Conservation (phyloP, 2,113 vertebrate species). For the Thinocorus orbignyianus region DNA sequence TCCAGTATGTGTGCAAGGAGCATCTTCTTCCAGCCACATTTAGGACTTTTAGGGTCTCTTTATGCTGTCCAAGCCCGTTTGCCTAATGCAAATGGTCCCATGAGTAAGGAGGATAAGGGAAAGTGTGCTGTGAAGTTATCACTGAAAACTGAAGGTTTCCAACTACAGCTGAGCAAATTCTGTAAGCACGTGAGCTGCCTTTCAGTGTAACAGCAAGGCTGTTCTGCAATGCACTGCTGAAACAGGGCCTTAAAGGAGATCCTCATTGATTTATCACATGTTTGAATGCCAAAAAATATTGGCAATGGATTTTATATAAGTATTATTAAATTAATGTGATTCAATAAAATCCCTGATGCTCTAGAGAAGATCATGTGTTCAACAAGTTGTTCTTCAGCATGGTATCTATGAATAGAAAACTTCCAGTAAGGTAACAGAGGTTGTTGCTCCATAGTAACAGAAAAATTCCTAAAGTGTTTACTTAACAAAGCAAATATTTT, state of each 20-base stretch:
- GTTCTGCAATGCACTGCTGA: fast-evolving
- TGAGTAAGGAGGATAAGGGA: background rate
- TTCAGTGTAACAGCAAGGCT: background rate
- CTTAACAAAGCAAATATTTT: background rate
- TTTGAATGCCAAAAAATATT: background rate
- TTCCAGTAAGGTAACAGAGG: background rate
- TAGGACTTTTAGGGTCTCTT: background rate
- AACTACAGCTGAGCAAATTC: background rate
- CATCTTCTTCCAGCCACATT: background rate
- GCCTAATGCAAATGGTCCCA: background rate
- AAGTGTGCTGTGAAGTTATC: background rate
- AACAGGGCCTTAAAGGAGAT: background rate
- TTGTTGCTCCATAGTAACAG: background rate
- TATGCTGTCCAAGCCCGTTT: background rate
- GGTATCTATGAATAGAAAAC: background rate
- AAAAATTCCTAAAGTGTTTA: background rate
- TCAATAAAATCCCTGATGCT: background rate
- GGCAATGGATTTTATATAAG: background rate
- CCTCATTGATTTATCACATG: fast-evolving
- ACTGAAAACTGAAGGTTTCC: background rate
- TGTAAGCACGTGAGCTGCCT: fast-evolving
- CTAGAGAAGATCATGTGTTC: background rate
- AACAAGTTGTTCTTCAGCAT: background rate
- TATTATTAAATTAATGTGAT: background rate
- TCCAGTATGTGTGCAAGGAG: fast-evolving